These are phyloP conservation scores for Tachycineta bicolor DNA, from an alignment of 2,113 vertebrate genomes.

Conservation along the genomic window DNA sequence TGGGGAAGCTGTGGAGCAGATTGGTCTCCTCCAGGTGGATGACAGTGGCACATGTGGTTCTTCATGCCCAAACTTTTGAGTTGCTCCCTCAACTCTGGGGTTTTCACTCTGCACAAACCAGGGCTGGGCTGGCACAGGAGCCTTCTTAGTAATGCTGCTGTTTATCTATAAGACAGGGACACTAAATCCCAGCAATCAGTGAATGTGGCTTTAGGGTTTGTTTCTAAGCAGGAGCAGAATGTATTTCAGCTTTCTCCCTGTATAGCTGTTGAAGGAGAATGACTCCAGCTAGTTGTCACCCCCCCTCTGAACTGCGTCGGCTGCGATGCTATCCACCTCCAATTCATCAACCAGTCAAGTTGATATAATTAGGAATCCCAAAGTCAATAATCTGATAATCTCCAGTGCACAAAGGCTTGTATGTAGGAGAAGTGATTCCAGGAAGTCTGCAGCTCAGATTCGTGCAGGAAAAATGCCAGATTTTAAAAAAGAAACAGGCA, in stretches of 20 bases:
- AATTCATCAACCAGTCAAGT: constrained; percentile 53
- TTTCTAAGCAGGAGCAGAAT: constrained; percentile 23
- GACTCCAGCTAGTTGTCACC: neutral
- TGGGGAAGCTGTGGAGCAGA: neutral
- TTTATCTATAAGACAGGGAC: neutral
- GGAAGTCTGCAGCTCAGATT: constrained; percentile 33
- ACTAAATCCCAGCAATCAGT: constrained; percentile 2
- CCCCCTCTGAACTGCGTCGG: neutral
- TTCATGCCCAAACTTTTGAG: neutral
- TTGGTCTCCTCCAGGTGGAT: neutral
- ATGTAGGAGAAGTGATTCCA: constrained; percentile 49
- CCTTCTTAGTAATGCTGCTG: neutral
- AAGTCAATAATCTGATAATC: constrained; percentile 63
- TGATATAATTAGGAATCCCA: constrained; percentile 49
- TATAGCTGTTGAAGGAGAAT: neutral
- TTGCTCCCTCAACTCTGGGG: neutral
- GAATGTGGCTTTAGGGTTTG: neutral
- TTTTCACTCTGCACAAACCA: neutral
- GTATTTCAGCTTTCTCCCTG: neutral
- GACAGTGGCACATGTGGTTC: neutral
- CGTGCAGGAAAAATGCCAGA: constrained; percentile 44
- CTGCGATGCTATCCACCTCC: neutral
- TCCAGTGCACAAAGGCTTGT: constrained; percentile 6
- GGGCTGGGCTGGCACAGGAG: neutral
- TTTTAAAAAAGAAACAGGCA: constrained; percentile 56